Conservation (phyloP, 1,140 invertebrate species). For the Lepeophtheirus salmonis region DNA sequence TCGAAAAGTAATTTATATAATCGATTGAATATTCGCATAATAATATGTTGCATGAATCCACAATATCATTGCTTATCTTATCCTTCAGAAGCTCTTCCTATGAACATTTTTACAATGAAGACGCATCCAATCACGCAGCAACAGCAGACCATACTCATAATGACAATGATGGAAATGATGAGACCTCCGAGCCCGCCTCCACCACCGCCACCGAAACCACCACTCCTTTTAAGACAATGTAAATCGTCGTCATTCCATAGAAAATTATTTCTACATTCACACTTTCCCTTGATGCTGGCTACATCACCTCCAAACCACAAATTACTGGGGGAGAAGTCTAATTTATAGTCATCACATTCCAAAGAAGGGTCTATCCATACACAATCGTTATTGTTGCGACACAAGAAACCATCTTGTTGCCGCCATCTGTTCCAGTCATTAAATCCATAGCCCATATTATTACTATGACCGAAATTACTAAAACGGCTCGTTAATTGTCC, state of each 20-base stretch:
- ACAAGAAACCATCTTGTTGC: conserved; percentile 6
- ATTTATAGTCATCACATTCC: conserved; percentile 17
- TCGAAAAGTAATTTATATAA: no score
- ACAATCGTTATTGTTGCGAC: conserved; percentile 11
- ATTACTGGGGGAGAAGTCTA: conserved; percentile 4
- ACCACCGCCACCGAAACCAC: background rate
- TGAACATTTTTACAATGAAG: background rate
- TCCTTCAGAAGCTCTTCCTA: background rate
- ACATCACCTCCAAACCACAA: conserved; percentile 17
- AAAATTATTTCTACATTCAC: conserved; percentile 10
- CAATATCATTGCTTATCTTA: no score
- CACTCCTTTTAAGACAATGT: background rate
- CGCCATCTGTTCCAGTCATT: conserved; percentile 16
- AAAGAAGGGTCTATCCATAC: conserved; percentile 8
- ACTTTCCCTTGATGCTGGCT: conserved; percentile 9
- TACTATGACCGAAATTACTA: conserved; percentile 2
- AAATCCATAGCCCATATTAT: conserved; percentile 5
- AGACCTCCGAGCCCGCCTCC: background rate
- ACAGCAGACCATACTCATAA: background rate
- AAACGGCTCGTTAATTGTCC: conserved; percentile 6
- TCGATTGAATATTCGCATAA: no score
- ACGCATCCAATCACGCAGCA: background rate
- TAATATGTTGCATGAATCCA: no score
- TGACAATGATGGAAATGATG: background rate
- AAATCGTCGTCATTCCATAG: conserved; percentile 11